Evolutionary conservation across 2,113 vertebrate genomes (phyloP).

Genomic region (Caranx ignobilis): DNA sequence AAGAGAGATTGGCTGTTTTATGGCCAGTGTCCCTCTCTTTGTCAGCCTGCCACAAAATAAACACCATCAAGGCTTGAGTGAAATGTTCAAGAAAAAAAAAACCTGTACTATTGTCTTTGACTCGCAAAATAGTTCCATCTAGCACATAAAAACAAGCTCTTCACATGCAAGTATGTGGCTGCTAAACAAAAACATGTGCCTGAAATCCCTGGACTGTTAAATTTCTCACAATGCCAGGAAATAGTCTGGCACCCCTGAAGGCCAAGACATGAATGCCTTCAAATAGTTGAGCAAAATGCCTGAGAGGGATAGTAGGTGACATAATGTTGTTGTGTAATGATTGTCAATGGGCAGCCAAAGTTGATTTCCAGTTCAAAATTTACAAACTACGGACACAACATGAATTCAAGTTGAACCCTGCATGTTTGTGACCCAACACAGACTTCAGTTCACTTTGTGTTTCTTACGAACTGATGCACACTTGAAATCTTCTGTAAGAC

Average conservation of each 20-base stretch:
- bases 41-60: conserved; percentile 61
- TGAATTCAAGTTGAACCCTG: background rate
- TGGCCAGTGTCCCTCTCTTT: conserved; percentile 42
- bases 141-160: conserved; percentile 74
- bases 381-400: background rate
- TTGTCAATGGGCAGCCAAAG: background rate
- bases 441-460: background rate
- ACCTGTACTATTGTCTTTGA: conserved; percentile 68
- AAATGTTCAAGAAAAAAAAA: conserved; percentile 57
- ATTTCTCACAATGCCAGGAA: conserved; percentile 82
- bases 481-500: background rate
- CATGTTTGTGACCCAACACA: background rate
- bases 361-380: background rate
- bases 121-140: conserved; percentile 67
- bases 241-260: conserved; percentile 66
- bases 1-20: conserved; percentile 59
- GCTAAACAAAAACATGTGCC: conserved; percentile 71
- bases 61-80: conserved; percentile 62
- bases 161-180: conserved; percentile 73
- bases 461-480: background rate
- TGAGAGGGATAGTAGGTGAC: conserved; percentile 33
- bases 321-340: conserved; percentile 42
- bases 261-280: conserved; percentile 56
- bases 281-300: conserved; percentile 21
- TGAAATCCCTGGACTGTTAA: conserved; percentile 71